phyloP scores from a whole-genome alignment of 2,797 vertebrate species.

The Falco biarmicus region DNA sequence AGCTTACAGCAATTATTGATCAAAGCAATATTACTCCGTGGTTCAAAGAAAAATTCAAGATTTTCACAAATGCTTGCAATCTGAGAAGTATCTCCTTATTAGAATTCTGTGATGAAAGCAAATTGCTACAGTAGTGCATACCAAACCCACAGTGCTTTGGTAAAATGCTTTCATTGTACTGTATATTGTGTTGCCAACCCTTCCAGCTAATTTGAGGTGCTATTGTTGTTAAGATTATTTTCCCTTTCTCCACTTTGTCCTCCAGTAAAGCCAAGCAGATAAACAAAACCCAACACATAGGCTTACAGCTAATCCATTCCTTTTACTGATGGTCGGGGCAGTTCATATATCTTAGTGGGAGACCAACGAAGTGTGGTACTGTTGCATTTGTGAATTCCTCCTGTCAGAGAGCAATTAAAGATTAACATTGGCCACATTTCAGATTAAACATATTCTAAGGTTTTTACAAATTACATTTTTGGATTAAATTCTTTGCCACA shows the following conservation, averaged over 20 bases:
- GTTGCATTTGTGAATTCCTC: background rate
- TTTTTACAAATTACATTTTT: background rate
- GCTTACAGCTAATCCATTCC: background rate
- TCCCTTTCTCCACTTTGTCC: background rate
- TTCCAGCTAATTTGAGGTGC: background rate
- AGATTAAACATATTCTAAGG: background rate
- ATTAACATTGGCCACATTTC: background rate
- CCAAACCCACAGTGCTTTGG: background rate
- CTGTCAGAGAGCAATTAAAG: background rate
- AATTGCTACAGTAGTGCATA: background rate
- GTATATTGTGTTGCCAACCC: background rate
- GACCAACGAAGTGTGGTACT: background rate
- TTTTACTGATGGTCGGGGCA: background rate
- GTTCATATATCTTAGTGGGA: background rate
- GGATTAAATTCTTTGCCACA: background rate
- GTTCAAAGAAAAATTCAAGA: background rate
- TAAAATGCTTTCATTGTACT: background rate
- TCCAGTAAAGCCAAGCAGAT: background rate
- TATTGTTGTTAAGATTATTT: background rate
- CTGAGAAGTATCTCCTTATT: background rate
- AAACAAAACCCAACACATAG: background rate
- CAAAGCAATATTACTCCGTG: background rate
- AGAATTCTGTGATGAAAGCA: background rate
- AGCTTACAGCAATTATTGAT: slow-evolving; percentile 45
- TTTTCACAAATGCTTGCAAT: slow-evolving; percentile 4